phyloP scores from a whole-genome alignment of 2,113 vertebrate species.

The Petaurus breviceps region DNA sequence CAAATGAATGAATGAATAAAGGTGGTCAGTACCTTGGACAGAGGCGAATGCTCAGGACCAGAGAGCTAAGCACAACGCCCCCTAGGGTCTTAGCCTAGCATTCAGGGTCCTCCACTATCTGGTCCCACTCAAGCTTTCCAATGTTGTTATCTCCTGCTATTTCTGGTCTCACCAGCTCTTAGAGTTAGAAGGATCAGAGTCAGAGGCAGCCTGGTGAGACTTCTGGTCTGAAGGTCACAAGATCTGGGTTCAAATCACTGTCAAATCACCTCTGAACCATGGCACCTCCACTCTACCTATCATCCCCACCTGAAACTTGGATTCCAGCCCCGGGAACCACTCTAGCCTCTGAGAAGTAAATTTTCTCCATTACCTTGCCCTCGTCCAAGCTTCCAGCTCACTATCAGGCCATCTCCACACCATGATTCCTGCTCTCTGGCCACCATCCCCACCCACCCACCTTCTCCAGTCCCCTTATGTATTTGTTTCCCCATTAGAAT shows the following conservation, averaged over 20 bases:
- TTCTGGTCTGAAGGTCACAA: background rate
- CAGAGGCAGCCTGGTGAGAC: background rate
- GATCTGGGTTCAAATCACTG: background rate
- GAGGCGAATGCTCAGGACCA: constrained; percentile 52
- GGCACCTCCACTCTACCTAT: background rate
- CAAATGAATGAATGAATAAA: constrained; percentile 67
- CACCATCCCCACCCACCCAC: too few species aligned
- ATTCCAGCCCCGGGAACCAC: background rate
- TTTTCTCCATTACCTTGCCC: background rate
- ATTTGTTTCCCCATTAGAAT: background rate
- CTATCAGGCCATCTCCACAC: background rate
- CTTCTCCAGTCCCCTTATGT: background rate
- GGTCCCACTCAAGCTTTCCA: background rate
- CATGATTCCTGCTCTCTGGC: background rate
- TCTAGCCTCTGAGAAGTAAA: background rate
- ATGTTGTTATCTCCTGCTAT: background rate
- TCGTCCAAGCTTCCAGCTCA: background rate
- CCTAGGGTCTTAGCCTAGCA: background rate
- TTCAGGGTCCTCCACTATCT: too few species aligned
- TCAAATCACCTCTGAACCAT: background rate
- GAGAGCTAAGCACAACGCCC: background rate
- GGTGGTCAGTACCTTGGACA: constrained; percentile 73
- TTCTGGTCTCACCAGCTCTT: background rate
- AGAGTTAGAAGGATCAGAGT: background rate
- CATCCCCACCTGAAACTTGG: background rate